Base-by-base conservation (phyloP, 37 sponge, comb jelly and placozoan genomes). In the Agelas oroides region DNA sequence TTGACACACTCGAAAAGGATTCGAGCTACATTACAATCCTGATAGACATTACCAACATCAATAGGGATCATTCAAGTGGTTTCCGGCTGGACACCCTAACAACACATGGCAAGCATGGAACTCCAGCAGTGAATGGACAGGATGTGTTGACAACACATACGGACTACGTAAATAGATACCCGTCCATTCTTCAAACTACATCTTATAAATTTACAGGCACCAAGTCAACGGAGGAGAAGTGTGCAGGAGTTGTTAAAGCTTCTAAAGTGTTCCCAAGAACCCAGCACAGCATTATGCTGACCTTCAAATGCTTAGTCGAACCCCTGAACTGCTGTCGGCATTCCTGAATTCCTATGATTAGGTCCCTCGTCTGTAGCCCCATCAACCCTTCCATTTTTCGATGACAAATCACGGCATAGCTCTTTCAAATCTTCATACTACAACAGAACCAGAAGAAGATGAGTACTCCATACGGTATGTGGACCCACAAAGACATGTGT, bases 131-230 rank as follows among this genome's bases (percentile, higher is more conserved):
- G 15, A 38, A 46, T 19, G 73, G 73, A 38, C 27, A 17, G 38
- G 40, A 71, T 21, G 73, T 71, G 14, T 41, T 71, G 14, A 33
- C 73, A 15, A 71, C 72, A 36, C 41, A 71, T 41, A 80, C 81
- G 18, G 81, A 80, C 34, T 80, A 80, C 41, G 81, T 80, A 8
- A 80, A 80, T 66, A 19, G 19, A 24, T 39, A 65, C 71, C 81
- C 81, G 31, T 68, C 58, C 2, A 20, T 80, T 15, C 19, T 80
- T 14, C 81, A 80, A 52, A 80, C 81, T 23, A 80, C 81, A 16
- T 80, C 81, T 6, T 80, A 80, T 53, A 80, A 80, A 54, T 80
- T 80, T n/a, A n/a, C n/a, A n/a, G n/a, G n/a, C n/a, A n/a, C n/a
- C n/a, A n/a, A n/a, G n/a, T n/a, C n/a, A n/a, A n/a, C n/a, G n/a